These are phyloP conservation scores for Asbolus verrucosus DNA, from an alignment of 1,140 invertebrate genomes.

Conservation along the genomic window DNA sequence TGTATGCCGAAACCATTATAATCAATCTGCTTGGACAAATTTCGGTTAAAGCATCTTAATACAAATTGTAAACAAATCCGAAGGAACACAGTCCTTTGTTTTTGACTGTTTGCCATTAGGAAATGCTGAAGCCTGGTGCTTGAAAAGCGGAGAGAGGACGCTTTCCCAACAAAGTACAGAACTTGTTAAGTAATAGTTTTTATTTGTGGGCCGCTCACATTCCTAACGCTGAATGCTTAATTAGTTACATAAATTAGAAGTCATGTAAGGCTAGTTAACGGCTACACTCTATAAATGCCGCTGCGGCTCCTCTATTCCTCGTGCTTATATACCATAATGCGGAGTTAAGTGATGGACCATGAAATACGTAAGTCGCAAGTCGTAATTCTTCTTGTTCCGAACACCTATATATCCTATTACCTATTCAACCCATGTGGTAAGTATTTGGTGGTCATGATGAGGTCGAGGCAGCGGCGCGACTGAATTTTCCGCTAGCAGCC, in stretches of 20 bases:
- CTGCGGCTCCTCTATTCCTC: slow-evolving; percentile 1
- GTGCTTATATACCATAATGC: not conserved
- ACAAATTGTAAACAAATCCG: slow-evolving; percentile 10
- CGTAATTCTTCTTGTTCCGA: slow-evolving; percentile 18
- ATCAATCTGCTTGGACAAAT: slow-evolving; percentile 29
- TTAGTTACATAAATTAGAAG: slow-evolving; percentile 39
- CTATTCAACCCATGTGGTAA: slow-evolving; percentile 28
- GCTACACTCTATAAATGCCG: not conserved
- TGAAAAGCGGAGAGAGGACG: not conserved
- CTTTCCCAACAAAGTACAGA: slow-evolving; percentile 24
- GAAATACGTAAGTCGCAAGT: slow-evolving; percentile 35
- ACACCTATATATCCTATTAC: slow-evolving; percentile 14
- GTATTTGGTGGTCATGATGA: not conserved
- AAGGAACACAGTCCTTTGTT: too few relatives aligned
- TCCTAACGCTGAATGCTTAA: slow-evolving; percentile 43
- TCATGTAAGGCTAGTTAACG: slow-evolving; percentile 41
- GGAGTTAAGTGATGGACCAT: slow-evolving; percentile 37
- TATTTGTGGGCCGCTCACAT: slow-evolving; percentile 36
- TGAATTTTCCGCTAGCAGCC: not conserved
- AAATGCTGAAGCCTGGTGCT: too few relatives aligned
- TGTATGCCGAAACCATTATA: not conserved
- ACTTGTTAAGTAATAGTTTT: slow-evolving; percentile 36
- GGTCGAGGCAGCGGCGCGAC: not conserved
- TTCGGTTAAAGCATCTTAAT: slow-evolving; percentile 11
- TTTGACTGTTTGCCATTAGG: too few relatives aligned